Percentiles rank a stretch among this genome's conserved stretches.
Evolutionary conservation across 2,888 invertebrate genomes (phyloP).

Genomic region (Cantharis flavilabris): DNA sequence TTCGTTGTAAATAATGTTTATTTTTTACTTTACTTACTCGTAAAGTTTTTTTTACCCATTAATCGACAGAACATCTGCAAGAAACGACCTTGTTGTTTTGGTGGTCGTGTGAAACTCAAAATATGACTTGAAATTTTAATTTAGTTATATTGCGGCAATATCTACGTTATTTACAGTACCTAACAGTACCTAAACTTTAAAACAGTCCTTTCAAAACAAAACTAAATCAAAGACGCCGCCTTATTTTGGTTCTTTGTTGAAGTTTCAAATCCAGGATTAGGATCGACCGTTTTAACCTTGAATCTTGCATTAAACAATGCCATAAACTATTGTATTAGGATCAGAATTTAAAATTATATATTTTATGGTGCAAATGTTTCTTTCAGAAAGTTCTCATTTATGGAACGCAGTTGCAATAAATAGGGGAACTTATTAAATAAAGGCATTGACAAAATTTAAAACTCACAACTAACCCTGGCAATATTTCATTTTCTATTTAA

Average conservation of each 20-base stretch:
- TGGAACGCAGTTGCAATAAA: conserved; percentile 12
- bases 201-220: conserved; percentile 13
- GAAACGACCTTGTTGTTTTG: background rate
- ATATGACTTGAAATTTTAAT: background rate
- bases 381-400: conserved; percentile 14
- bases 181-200: background rate
- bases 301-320: conserved; percentile 29
- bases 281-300: conserved; percentile 23
- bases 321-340: conserved; percentile 30
- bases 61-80: background rate
- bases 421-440: conserved; percentile 23
- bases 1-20: no score
- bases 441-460: conserved; percentile 14
- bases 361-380: conserved; percentile 23
- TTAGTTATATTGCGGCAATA: background rate
- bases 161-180: background rate
- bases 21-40: no score
- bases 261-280: conserved; percentile 30
- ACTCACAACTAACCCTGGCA: conserved; percentile 16
- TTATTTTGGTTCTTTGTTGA: conserved; percentile 24
- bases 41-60: background rate
- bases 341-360: conserved; percentile 27
- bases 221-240: conserved; percentile 25
- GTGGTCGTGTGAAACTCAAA: background rate
- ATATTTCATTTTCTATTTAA: conserved; percentile 27